A percentile compares a stretch with the other conserved stretches of the same genome.
Conservation (phyloP, 2,888 invertebrate species). For the Asteroscopus sphinx region DNA sequence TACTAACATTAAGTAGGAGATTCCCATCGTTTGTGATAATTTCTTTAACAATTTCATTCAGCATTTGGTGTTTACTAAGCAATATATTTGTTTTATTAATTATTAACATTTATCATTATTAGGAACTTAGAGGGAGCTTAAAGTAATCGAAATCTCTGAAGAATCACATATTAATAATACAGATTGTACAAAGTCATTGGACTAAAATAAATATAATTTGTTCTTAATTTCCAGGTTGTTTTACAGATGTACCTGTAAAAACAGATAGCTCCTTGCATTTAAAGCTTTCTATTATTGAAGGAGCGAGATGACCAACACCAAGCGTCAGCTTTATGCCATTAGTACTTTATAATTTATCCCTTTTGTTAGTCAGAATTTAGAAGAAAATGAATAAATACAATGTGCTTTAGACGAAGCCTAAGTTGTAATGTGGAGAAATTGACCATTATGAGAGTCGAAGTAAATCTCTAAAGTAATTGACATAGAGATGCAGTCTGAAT, state of each 20-base stretch:
- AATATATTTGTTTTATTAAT: conserved; percentile 47
- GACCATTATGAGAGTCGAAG: conserved; percentile 41
- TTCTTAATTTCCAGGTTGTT: conserved; percentile 78
- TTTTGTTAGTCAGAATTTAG: conserved; percentile 70
- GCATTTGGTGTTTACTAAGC: conserved; percentile 56
- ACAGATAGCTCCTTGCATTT: conserved; percentile 72
- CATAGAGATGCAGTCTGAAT: background rate
- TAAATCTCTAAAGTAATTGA: conserved; percentile 1
- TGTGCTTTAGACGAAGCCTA: conserved; percentile 63
- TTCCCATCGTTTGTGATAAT: conserved; percentile 69
- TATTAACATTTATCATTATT: conserved; percentile 60
- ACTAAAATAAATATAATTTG: conserved; percentile 71
- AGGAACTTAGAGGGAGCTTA: conserved; percentile 79
- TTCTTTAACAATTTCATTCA: conserved; percentile 55
- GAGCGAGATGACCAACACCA: conserved; percentile 56
- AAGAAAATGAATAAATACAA: conserved; percentile 57
- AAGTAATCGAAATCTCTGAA: conserved; percentile 74
- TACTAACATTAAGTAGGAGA: conserved; percentile 87
- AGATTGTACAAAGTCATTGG: conserved; percentile 62
- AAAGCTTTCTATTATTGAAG: conserved; percentile 49
- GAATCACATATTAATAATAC: conserved; percentile 72
- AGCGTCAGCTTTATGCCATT: conserved; percentile 45
- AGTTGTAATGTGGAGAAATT: conserved; percentile 60
- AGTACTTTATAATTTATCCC: conserved; percentile 59
- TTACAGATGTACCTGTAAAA: conserved; percentile 86